phyloP scores from a whole-genome alignment of 2,888 invertebrate species.

The Napeogenes inachia region DNA sequence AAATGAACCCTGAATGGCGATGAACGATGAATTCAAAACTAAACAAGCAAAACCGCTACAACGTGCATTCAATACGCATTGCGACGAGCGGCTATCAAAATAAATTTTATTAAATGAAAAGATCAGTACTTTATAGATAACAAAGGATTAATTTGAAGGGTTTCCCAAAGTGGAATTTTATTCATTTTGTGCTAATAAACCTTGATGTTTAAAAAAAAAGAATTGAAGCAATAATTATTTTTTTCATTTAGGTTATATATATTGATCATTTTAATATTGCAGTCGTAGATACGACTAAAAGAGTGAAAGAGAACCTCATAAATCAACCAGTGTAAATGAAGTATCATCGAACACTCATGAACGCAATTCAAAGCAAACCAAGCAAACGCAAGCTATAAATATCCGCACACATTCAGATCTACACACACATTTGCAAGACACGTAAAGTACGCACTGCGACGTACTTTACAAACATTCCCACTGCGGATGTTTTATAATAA shows the following conservation, averaged over 20 bases:
- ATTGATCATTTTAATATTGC: not conserved
- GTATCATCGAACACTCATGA: conserved; percentile 21
- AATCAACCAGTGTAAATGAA: conserved; percentile 10
- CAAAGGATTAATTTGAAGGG: too few relatives aligned
- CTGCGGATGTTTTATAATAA: conserved; percentile 20
- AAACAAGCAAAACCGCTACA: conserved; percentile 3
- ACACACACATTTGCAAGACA: conserved; percentile 13
- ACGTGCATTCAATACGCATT: conserved; percentile 18
- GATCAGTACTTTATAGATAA: not conserved
- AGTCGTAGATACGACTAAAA: not conserved
- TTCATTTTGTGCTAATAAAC: too few relatives aligned
- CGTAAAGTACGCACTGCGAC: conserved; percentile 45
- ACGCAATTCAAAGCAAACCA: conserved; percentile 27
- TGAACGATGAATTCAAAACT: conserved; percentile 3
- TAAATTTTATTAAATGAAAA: not conserved
- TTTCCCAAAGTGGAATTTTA: too few relatives aligned
- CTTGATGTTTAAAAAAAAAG: too few relatives aligned
- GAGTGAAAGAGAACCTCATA: not conserved
- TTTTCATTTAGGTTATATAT: too few relatives aligned
- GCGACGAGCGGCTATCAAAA: conserved; percentile 19
- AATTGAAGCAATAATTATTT: too few relatives aligned
- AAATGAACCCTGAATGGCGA: conserved; percentile 3
- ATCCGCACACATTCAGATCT: conserved; percentile 18
- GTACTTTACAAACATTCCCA: conserved; percentile 41
- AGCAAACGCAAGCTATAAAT: conserved; percentile 29